Conservation (phyloP, 2,888 invertebrate genomes). For the Euphydryas editha region DNA sequence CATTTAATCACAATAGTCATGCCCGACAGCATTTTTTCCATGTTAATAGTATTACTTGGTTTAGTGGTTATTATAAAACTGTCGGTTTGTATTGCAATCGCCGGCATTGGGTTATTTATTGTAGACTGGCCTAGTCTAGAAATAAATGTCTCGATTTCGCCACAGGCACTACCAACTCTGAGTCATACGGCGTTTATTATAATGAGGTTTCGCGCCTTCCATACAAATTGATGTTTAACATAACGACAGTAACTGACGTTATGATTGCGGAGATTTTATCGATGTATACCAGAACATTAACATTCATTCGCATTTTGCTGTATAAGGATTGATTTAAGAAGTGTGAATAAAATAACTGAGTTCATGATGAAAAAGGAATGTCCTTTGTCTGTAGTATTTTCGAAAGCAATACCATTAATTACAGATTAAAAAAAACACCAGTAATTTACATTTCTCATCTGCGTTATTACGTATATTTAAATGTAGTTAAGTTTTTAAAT, state of each 20-base stretch:
- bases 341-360: constrained; percentile 10
- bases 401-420: background rate
- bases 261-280: constrained; percentile 40
- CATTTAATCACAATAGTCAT: constrained; percentile 64
- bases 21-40: constrained; percentile 52
- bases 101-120: constrained; percentile 65
- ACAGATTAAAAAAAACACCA: background rate
- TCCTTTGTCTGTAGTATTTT: constrained; percentile 4
- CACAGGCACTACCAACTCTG: constrained; percentile 47
- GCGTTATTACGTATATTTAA: background rate
- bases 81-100: constrained; percentile 63
- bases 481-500: background rate
- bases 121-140: constrained; percentile 52
- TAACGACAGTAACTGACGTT: constrained; percentile 40
- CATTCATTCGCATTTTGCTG: constrained; percentile 29
- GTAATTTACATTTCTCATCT: background rate
- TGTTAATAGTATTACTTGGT: constrained; percentile 40
- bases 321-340: constrained; percentile 34
- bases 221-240: constrained; percentile 44
- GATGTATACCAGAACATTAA: constrained; percentile 33
- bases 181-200: constrained; percentile 48
- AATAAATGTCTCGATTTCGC: constrained; percentile 54
- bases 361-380: constrained; percentile 6
- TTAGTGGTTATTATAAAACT: constrained; percentile 56
- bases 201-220: constrained; percentile 48